Base-by-base conservation (phyloP, 2,113 vertebrate species). In the Urocitellus parryii region DNA sequence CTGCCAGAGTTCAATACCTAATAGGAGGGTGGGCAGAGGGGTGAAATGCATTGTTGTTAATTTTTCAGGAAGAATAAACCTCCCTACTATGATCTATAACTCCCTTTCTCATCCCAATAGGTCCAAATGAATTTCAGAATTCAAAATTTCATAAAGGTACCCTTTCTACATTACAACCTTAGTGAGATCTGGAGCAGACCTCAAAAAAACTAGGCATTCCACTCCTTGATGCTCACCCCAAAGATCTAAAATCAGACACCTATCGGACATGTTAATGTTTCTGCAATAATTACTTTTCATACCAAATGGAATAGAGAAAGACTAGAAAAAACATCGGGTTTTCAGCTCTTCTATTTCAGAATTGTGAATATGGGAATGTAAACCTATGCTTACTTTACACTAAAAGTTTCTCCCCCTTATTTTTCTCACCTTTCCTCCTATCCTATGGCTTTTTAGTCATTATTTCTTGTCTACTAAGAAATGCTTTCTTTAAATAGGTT, bases 301-400 rank as follows among this genome's bases (percentile, higher is more conserved):
- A 91, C n/a, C 34, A 86, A 67, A 90, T 6, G 67, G 45, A 37
- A 81, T 39, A 58, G 51, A 32, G 10, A n/a, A 88, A 94, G 32
- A 58, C 82, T 34, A 86, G 53, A 86, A 91, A 80, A 78, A 18
- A 48, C 22, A 24, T 87, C 29, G 53, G 63, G 85, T 78, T n/a
- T 81, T 95, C 22, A 73, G 53, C 39, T 81, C 42, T 95, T 77
- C 5, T 48, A 86, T 37, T 86, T 86, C 51, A 92, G 61, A 89
- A 42, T n/a, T 74, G 24, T 65, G 32, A 95, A 29, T 56, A 80
- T 76, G 12, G 45, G 18, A 77, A 39, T 16, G 34, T 86, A 77
- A 85, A 58, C 68, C 42, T 95, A 42, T 85, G 87, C 25, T n/a
- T 76, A 76, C 20, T 76, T 91, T 67, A 88, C 39, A 34, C 29